Evolutionary conservation across 2,888 invertebrate species (phyloP), one percentile per base, ranked within the genome.

Genomic region (Neoaliturus tenellus): DNA sequence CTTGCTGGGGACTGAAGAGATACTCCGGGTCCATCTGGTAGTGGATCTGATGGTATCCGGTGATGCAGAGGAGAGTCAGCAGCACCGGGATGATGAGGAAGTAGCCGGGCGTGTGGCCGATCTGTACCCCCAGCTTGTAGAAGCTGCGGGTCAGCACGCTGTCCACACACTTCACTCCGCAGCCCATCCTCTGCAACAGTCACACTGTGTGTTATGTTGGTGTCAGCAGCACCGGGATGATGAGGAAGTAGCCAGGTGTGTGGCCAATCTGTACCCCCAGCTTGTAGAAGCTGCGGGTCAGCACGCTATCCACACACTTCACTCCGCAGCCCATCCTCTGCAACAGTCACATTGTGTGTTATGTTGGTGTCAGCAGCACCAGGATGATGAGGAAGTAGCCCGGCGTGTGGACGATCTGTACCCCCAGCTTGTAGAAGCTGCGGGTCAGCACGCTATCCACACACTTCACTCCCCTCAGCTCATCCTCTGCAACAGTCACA

Each of bases 1-100:
- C 98, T 88, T 96, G 95, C 86, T 96, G 93, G 0, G 98, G 98
- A 48, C 97, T 97, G 92, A 98, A 98, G 23, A 98, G 92, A 91
- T 98, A 98, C 90, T 98, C 98, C 0, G 98, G 98, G 90, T 98
- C 98, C 91, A 97, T 97, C 91, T 97, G 96, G 91, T 97, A 97
- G 90, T 95, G 92, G 84, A 98, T 93, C 90, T 94, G 93, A 91
- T 98, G 98, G 91, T 96, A 96, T 25, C 98, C 98, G 31, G 98
- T 98, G 90, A 96, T 93, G 90, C 96, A 96, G 81, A 98, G 93
- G 83, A 95, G 91, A 0, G 96, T 94, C 82, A 98, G 91, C 75
- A 98, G 93, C 48, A 97, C 91, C n/a, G 98, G 98, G 83, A 98
- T 93, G 88, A 98, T 94, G 87, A 98, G 93, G 92, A 97, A 98